Conservation (phyloP, 2,797 vertebrate genomes). For the Salarias fasciatus region DNA sequence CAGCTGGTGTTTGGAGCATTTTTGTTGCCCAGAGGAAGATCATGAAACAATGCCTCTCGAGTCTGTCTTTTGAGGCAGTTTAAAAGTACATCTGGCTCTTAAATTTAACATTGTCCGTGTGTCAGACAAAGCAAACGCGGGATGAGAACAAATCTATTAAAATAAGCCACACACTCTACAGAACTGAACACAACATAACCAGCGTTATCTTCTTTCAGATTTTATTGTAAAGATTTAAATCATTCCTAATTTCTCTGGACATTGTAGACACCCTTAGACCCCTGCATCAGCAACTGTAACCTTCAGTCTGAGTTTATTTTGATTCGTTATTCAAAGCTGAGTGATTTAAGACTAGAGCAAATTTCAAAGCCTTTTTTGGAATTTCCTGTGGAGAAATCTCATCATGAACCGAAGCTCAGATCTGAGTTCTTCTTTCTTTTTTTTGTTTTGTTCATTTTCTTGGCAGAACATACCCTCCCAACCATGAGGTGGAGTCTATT, state of each 20-base stretch:
- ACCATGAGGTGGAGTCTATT: too few species aligned
- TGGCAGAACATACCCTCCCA: too few species aligned
- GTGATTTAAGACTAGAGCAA: slow-evolving; percentile 34
- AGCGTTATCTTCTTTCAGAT: too few species aligned
- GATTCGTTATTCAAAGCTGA: slow-evolving; percentile 55
- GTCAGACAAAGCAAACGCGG: slow-evolving; percentile 1
- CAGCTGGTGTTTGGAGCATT: slow-evolving; percentile 3
- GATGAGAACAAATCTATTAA: slow-evolving; percentile 7
- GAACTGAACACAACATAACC: not conserved
- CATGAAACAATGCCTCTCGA: slow-evolving; percentile 21
- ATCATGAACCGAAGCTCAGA: slow-evolving; percentile 10
- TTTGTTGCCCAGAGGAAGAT: slow-evolving; percentile 32
- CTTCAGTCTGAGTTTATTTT: slow-evolving; percentile 35
- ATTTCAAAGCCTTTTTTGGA: slow-evolving; percentile 34
- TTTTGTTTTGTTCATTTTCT: too few species aligned
- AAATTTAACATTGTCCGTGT: not conserved
- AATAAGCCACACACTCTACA: not conserved
- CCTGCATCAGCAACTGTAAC: slow-evolving; percentile 22
- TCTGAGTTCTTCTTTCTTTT: not conserved
- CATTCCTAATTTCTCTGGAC: slow-evolving; percentile 28
- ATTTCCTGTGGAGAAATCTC: slow-evolving; percentile 18
- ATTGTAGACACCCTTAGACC: slow-evolving; percentile 37
- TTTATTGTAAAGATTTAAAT: too few species aligned
- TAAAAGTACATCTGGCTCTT: slow-evolving; percentile 10
- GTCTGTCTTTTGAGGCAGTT: not conserved